Percentiles rank a stretch among this genome's conserved stretches.
phyloP scores from a whole-genome alignment of 2,113 vertebrate species.

The Meleagris gallopavo region DNA sequence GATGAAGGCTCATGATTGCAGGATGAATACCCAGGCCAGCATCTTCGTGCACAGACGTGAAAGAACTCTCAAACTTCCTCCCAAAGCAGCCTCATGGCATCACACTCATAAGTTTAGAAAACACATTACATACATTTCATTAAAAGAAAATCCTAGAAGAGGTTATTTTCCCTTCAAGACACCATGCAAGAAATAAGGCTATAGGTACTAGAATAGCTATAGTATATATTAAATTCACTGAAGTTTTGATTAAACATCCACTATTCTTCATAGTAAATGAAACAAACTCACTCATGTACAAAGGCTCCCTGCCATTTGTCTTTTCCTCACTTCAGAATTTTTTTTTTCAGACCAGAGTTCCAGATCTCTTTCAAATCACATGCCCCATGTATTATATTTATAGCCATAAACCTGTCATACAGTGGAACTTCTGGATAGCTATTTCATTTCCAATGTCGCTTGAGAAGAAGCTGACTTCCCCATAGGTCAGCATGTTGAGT shows the following conservation, averaged over 20 bases:
- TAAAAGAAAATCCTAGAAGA: constrained; percentile 50
- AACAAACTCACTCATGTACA: not conserved
- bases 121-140: constrained; percentile 25
- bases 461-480: not conserved
- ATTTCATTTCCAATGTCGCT: not conserved
- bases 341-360: not conserved
- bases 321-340: not conserved
- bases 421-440: not conserved
- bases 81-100: not conserved
- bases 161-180: constrained; percentile 51
- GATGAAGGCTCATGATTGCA: not conserved
- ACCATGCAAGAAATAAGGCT: constrained; percentile 58
- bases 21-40: not conserved
- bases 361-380: not conserved
- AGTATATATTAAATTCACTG: constrained; percentile 41
- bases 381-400: not conserved
- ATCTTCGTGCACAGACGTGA: not conserved
- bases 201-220: constrained; percentile 42
- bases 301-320: not conserved
- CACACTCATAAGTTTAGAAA: not conserved
- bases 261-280: not conserved
- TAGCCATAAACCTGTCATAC: not conserved
- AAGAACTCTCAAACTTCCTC: not conserved
- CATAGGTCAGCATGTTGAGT: not conserved
- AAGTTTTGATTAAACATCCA: constrained; percentile 59